Evolutionary conservation across 2,113 vertebrate species (phyloP).

Genomic region (Pogonocichla stellata): DNA sequence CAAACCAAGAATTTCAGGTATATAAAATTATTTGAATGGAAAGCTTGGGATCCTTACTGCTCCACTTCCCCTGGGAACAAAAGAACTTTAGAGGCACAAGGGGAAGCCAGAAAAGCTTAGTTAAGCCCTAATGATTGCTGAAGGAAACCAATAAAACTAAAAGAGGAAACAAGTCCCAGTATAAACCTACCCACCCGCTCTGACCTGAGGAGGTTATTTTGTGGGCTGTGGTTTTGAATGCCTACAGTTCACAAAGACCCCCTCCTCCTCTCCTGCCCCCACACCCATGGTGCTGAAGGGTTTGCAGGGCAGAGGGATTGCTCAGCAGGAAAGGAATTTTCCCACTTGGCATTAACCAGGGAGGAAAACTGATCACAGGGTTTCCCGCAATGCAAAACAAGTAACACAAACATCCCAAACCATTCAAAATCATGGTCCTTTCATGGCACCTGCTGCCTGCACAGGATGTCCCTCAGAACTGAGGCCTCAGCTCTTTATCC

Average conservation of each 20-base stretch:
- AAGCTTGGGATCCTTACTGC: background rate
- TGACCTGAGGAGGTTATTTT: constrained; percentile 10
- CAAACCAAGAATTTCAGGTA: background rate
- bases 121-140: constrained; percentile 46
- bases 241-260: background rate
- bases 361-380: background rate
- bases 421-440: background rate
- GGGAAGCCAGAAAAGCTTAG: constrained; percentile 52
- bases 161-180: constrained; percentile 36
- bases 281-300: background rate
- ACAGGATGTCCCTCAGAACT: background rate
- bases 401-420: background rate
- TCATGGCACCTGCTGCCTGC: background rate
- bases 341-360: background rate
- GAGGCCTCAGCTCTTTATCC: background rate
- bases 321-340: constrained; percentile 24
- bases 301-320: background rate
- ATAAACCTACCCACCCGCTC: background rate
- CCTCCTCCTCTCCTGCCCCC: background rate
- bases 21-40: background rate
- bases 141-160: constrained; percentile 60
- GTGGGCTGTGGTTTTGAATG: constrained; percentile 45
- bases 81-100: constrained; percentile 14
- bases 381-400: background rate
- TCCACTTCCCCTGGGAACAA: background rate